Base-by-base conservation (phyloP, 2,797 vertebrate genomes). In the Podargus strigoides region DNA sequence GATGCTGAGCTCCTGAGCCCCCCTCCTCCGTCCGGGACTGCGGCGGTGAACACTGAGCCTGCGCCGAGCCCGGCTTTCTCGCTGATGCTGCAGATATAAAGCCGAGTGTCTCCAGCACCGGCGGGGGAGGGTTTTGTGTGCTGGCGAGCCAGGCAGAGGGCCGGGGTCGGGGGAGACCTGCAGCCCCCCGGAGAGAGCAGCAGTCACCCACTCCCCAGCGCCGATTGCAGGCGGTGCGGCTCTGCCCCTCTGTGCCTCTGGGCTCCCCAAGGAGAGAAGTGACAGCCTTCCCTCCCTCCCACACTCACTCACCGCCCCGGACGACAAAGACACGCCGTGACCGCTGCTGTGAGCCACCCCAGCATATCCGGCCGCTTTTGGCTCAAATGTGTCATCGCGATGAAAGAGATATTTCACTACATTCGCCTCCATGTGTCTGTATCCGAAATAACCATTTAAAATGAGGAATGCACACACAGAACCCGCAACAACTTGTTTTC, bases 41-140 rank as follows among this genome's bases (percentile, higher is more conserved):
- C 98, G 98, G 98, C 96, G 90, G 96, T 96, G 89, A 95, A 27
- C 90, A 97, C 94, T 96, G 98, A 97, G 98, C 63, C 97, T 98
- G 98, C 98, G 98, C 98, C 84, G 88, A 55, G 80, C 80, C 49
- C 60, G 89, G 77, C 87, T 96, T 97, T 98, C 97, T 97, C 92
- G 98, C 98, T 98, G 98, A 98, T 97, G 97, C 97, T 97, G 98
- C 98, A 98, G 97, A 98, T 98, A 95, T 34, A 42, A 90, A 89
- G 86, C 85, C 14, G 49, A 88, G 92, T 56, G 84, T 93, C 85
- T 85, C 66, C 28, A 24, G 85, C 36, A 78, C 37, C 41, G 10
- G 91, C n/a, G 36, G 73, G 81, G 87, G 81, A 30, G 92, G 94
- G 30, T 78, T 74, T 72, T 49, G 13, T 53, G 74, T 85, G 76